A percentile compares a stretch with the other conserved stretches of the same genome.
Evolutionary conservation across 2,113 vertebrate species (phyloP).

Genomic region (Osmerus eperlanus): DNA sequence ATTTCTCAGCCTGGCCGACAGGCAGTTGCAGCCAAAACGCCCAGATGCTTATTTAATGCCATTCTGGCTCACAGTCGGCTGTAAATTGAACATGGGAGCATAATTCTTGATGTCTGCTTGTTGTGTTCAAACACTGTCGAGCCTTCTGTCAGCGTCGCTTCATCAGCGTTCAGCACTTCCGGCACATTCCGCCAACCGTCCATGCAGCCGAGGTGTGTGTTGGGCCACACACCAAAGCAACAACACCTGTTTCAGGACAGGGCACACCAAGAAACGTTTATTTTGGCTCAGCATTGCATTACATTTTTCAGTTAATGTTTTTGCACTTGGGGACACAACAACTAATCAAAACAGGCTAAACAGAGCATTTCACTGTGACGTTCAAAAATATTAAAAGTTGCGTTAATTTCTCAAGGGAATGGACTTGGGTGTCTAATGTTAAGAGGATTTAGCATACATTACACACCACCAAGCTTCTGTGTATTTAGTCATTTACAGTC

Average conservation of each 20-base stretch:
- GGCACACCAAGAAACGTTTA: background rate
- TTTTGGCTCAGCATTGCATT: background rate
- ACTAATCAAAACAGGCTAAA: too few species aligned
- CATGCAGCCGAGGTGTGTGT: constrained; percentile 3
- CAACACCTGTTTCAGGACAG: background rate
- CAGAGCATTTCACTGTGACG: too few species aligned
- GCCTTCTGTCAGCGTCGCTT: constrained; percentile 47
- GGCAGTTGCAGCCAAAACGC: constrained; percentile 53
- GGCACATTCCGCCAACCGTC: constrained; percentile 7
- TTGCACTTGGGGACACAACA: too few species aligned
- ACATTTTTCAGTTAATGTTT: too few species aligned
- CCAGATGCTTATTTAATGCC: constrained; percentile 70
- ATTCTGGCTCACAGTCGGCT: constrained; percentile 45
- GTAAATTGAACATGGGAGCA: constrained; percentile 62
- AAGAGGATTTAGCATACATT: too few species aligned
- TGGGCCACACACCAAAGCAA: background rate
- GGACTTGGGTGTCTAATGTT: too few species aligned
- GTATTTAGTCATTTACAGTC: too few species aligned
- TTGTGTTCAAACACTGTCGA: constrained; percentile 48
- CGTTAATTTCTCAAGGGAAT: too few species aligned
- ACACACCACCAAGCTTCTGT: too few species aligned
- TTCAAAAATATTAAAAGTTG: background rate
- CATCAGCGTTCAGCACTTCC: constrained; percentile 22
- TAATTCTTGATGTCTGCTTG: constrained; percentile 64
- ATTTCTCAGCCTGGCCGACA: constrained; percentile 31